Evolutionary conservation across 2,113 vertebrate genomes (phyloP), one percentile per base, ranked within the genome.

Genomic region (Brienomyrus longianalis): DNA sequence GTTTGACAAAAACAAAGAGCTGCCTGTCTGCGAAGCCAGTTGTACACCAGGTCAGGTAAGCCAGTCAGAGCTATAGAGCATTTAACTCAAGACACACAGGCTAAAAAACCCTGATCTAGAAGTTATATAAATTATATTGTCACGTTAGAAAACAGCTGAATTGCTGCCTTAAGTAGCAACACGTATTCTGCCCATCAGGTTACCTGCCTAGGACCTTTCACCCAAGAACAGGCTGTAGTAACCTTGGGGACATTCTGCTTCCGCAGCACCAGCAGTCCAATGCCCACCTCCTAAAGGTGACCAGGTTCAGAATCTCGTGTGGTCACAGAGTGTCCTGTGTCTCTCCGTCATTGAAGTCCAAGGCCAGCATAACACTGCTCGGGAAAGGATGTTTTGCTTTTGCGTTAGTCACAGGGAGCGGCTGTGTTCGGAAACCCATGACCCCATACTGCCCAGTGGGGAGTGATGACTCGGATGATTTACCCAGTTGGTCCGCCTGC

Each of bases 381-480:
- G 45, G 88, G 62, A 88, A n/a, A 50, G 47, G 88, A 66, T 31
- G 45, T 77, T 88, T 31, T 48, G 23, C 39, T 15, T 70, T 31
- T 9, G 6, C 39, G 45, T 74, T 74, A 66, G 62, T 70, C 62
- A 59, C 3, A 15, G 47, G 59, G 45, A 74, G 45, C 27, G 66
- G 62, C 45, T 17, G 62, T 50, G 13, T 31, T 88, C 45, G 47
- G 43, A 15, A 47, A 47, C 43, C 43, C 7, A 27, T 88, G 45
- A 50, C 45, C 88, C 23, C 88, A 47, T 56, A 70, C 21, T 88
- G 39, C 87, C 87, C 88, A 74, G 88, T 48, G 27, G 43, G 88
- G 59, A 50, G 62, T 50, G 47, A 88, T 88, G 87, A 47, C 87
- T 66, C 23, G 23, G 39, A 88, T n/a, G 59, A 74, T 88, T 70